Conservation (phyloP, 2,888 invertebrate genomes). For the Andricus quercusramuli region DNA sequence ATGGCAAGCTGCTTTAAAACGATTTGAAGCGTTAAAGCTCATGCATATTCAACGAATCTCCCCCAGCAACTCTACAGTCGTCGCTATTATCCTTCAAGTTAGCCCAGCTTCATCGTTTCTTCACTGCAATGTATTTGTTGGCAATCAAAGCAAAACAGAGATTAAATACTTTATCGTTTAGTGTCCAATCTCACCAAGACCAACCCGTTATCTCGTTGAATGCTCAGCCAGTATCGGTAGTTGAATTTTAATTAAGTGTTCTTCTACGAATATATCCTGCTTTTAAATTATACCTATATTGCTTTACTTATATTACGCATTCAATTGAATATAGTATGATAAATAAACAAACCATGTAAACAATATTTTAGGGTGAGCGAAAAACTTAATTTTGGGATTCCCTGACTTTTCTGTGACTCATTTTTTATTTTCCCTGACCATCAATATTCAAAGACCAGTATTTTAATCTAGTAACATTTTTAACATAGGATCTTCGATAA, state of each 20-base stretch:
- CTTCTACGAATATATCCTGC: not conserved
- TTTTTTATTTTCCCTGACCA: no score
- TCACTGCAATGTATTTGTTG: conserved; percentile 38
- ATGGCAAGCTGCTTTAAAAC: conserved; percentile 23
- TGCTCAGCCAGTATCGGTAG: conserved; percentile 8
- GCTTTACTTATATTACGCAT: no score
- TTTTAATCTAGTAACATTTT: no score
- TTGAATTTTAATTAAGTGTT: not conserved
- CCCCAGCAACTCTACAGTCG: not conserved
- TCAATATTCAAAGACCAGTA: no score
- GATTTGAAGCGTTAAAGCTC: conserved; percentile 38
- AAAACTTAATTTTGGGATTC: no score
- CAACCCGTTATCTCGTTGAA: conserved; percentile 9
- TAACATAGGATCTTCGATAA: no score
- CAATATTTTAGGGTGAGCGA: no score
- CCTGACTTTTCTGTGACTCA: no score
- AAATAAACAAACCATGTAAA: no score
- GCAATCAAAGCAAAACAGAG: conserved; percentile 36
- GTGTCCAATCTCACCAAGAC: conserved; percentile 8
- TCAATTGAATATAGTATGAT: no score
- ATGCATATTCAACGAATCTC: conserved; percentile 36
- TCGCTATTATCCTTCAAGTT: conserved; percentile 37
- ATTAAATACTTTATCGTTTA: conserved; percentile 32
- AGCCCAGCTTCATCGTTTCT: conserved; percentile 29
- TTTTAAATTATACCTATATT: no score